Evolutionary conservation across 1,140 invertebrate species (phyloP).

Genomic region (Saccostrea cuccullata): DNA sequence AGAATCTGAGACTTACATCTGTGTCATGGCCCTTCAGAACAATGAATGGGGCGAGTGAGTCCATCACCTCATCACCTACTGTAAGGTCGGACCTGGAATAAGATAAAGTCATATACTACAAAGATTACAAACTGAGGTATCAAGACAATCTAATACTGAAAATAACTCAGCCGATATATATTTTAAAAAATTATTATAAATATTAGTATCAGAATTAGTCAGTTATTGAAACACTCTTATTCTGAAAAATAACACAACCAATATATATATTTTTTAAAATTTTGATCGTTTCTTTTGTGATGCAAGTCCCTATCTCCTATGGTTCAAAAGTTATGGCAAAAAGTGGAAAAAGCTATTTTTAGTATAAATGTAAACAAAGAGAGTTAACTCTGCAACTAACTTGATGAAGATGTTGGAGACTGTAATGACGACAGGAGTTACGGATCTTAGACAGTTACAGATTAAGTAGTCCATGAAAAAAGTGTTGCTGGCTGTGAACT

Average conservation of each 20-base stretch:
- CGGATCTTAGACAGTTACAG: slow-evolving; percentile 62
- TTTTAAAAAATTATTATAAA: background rate
- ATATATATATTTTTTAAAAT: no score
- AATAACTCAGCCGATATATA: background rate
- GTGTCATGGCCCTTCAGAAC: slow-evolving; percentile 65
- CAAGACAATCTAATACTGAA: no score
- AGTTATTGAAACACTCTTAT: no score
- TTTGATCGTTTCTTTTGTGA: no score
- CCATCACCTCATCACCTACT: slow-evolving; percentile 62
- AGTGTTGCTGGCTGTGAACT: slow-evolving; percentile 63
- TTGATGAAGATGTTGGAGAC: slow-evolving; percentile 67
- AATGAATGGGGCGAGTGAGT: slow-evolving; percentile 66
- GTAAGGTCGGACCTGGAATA: slow-evolving; percentile 64
- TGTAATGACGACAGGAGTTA: slow-evolving; percentile 64
- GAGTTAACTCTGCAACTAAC: slow-evolving; percentile 50
- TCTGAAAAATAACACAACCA: no score
- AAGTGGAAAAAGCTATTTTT: no score
- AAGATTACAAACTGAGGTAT: no score
- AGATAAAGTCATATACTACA: background rate
- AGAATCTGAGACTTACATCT: slow-evolving; percentile 46
- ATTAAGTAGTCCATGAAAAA: slow-evolving; percentile 71
- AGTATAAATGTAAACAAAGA: background rate
- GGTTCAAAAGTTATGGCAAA: no score
- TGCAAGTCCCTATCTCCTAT: no score
- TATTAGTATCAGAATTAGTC: background rate